These are phyloP conservation scores for Tachina fera DNA, from an alignment of 2,888 invertebrate genomes.

Conservation along the genomic window DNA sequence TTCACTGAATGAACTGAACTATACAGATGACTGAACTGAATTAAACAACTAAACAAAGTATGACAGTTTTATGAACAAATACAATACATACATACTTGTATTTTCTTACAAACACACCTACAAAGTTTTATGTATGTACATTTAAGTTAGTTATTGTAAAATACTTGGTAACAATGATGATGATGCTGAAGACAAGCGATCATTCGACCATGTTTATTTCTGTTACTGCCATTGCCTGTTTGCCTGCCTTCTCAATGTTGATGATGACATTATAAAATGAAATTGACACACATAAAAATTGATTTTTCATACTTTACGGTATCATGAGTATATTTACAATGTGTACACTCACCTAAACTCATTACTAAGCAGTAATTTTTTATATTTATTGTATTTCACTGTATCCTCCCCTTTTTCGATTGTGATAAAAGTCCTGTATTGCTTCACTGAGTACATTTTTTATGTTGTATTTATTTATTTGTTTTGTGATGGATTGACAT, in stretches of 20 bases:
- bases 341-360: neutral
- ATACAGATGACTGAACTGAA: constrained; percentile 60
- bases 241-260: constrained; percentile 40
- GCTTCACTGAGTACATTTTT: constrained; percentile 13
- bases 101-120: neutral
- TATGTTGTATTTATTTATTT: neutral
- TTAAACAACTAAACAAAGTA: constrained; percentile 49
- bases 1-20: constrained; percentile 31
- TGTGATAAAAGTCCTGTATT: neutral
- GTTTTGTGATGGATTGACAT: constrained; percentile 47
- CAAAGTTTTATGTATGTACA: neutral
- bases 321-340: constrained; percentile 43
- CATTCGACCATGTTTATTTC: constrained; percentile 23
- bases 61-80: constrained; percentile 22
- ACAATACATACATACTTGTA: neutral
- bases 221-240: constrained; percentile 10
- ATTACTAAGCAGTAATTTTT: neutral
- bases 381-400: constrained; percentile 1
- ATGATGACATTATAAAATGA: constrained; percentile 71
- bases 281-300: constrained; percentile 72
- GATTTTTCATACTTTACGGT: constrained; percentile 62
- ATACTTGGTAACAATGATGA: constrained; percentile 21
- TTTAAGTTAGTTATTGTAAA: neutral
- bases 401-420: neutral
- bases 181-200: neutral